A percentile compares a stretch with the other conserved stretches of the same genome.
Evolutionary conservation across 2,888 invertebrate species (phyloP).

Genomic region (Actias luna): DNA sequence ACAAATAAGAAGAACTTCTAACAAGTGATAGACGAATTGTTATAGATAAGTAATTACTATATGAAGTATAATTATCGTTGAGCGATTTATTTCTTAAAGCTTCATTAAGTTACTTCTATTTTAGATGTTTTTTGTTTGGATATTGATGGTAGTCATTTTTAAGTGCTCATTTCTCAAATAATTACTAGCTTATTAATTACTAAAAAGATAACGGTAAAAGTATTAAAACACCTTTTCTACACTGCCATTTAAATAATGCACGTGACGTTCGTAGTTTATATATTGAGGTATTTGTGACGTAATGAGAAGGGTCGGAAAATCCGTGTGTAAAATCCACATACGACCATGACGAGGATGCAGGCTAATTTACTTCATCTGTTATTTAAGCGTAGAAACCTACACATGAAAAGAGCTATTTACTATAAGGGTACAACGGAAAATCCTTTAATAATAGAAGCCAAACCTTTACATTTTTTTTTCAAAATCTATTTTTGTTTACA

Average conservation of each 20-base stretch:
- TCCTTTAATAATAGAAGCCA: not conserved
- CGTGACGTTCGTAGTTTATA: constrained; percentile 3
- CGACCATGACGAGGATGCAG: constrained; percentile 45
- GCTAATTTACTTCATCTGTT: constrained; percentile 67
- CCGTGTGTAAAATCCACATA: constrained; percentile 29
- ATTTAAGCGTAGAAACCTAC: constrained; percentile 64
- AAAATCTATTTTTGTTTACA: not conserved
- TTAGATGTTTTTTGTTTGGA: too few species aligned
- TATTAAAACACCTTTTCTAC: not conserved
- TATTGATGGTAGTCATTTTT: too few species aligned
- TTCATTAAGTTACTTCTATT: too few species aligned
- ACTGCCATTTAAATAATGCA: not conserved
- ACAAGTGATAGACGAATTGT: too few species aligned
- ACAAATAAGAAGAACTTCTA: too few species aligned
- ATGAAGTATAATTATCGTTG: too few species aligned
- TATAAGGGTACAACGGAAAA: not conserved
- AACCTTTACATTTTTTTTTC: not conserved
- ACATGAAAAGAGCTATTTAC: constrained; percentile 56
- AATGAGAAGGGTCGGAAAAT: constrained; percentile 19
- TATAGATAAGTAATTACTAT: too few species aligned
- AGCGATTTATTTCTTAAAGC: too few species aligned
- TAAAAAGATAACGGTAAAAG: not conserved
- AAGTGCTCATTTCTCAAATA: too few species aligned
- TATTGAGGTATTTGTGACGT: constrained; percentile 11
- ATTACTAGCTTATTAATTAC: too few species aligned